phyloP scores from a whole-genome alignment of 2,797 vertebrate genomes.

The Adrianichthys oophorus region DNA sequence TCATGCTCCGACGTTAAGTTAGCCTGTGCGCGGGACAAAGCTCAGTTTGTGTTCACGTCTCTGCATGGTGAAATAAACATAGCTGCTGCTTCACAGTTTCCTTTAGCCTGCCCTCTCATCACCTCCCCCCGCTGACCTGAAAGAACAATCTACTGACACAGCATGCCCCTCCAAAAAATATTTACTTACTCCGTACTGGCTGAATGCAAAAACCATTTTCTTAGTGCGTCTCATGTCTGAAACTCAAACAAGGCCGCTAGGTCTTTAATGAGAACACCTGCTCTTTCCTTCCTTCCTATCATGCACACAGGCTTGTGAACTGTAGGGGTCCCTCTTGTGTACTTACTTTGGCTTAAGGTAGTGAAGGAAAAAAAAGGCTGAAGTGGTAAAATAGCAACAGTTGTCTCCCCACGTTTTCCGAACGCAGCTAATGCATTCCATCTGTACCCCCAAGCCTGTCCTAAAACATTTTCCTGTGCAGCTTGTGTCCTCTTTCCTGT shows the following conservation, averaged over 20 bases:
- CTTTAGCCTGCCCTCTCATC: constrained; percentile 41
- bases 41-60: constrained; percentile 55
- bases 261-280: constrained; percentile 42
- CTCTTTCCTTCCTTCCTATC: constrained; percentile 13
- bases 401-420: constrained; percentile 34
- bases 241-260: constrained; percentile 47
- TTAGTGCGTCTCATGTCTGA: constrained; percentile 51
- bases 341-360: constrained; percentile 38
- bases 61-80: constrained; percentile 56
- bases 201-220: constrained; percentile 69
- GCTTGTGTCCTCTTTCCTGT: constrained; percentile 41
- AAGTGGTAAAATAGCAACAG: constrained; percentile 12
- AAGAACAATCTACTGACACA: constrained; percentile 67
- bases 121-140: constrained; percentile 36
- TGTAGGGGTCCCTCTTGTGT: constrained; percentile 25
- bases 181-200: constrained; percentile 59
- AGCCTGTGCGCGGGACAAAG: constrained; percentile 57
- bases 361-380: constrained; percentile 30
- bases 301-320: constrained; percentile 25
- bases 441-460: constrained; percentile 34
- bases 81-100: constrained; percentile 49
- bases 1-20: constrained; percentile 44
- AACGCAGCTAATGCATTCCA: constrained; percentile 22
- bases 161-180: constrained; percentile 70
- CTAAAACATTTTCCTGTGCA: constrained; percentile 53